Conservation (phyloP, 2,888 invertebrate species). For the Diaphora mendica region DNA sequence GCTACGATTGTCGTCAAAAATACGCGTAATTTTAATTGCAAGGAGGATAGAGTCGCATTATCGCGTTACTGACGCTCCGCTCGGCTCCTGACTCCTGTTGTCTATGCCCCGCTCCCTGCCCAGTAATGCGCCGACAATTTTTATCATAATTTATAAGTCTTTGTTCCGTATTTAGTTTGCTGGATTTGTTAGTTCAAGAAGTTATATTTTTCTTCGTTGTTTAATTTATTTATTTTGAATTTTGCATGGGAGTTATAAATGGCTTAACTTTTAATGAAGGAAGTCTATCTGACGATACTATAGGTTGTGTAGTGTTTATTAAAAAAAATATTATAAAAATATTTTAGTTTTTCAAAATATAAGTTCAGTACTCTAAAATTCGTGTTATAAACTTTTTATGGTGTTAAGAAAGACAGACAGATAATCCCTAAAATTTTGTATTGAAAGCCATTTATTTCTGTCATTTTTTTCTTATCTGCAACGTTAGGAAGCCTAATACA, state of each 20-base stretch:
- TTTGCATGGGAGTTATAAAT: neutral
- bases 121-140: constrained; percentile 53
- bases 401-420: too few species aligned
- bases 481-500: too few species aligned
- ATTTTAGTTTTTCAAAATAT: too few species aligned
- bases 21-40: constrained; percentile 77
- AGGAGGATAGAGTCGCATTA: constrained; percentile 63
- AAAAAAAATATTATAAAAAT: neutral
- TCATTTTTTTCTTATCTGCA: too few species aligned
- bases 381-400: too few species aligned
- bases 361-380: too few species aligned
- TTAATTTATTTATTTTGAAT: neutral
- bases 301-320: neutral
- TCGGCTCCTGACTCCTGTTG: constrained; percentile 9
- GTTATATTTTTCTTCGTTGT: constrained; percentile 1
- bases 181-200: constrained; percentile 26
- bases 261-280: neutral
- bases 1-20: constrained; percentile 69
- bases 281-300: neutral
- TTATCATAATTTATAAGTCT: constrained; percentile 51
- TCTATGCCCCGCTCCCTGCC: constrained; percentile 42
- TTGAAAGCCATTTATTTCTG: too few species aligned
- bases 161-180: constrained; percentile 38
- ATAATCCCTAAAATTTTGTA: neutral
- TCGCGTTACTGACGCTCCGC: constrained; percentile 63